These are phyloP conservation scores for Argentina silus DNA, from an alignment of 2,797 vertebrate species.

Conservation along the genomic window DNA sequence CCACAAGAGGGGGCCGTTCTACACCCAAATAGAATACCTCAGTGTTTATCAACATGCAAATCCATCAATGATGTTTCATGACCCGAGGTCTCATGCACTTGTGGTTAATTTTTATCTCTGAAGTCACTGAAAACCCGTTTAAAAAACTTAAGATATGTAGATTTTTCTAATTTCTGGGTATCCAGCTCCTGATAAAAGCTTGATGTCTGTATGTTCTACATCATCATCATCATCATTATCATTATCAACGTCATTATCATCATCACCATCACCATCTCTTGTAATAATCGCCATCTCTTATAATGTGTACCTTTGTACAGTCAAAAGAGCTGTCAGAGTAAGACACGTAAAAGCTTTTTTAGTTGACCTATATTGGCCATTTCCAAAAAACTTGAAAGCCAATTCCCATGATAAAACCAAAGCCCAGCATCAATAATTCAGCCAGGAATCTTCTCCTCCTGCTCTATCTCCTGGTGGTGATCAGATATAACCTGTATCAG, in stretches of 20 bases:
- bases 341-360: constrained; percentile 32
- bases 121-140: too few relatives aligned
- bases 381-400: constrained; percentile 39
- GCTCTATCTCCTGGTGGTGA: constrained; percentile 45
- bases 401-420: constrained; percentile 58
- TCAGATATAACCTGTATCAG: constrained; percentile 65
- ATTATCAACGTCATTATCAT: too few relatives aligned
- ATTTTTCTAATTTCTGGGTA: too few relatives aligned
- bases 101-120: too few relatives aligned
- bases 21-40: constrained; percentile 43
- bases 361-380: constrained; percentile 36
- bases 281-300: not conserved
- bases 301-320: not conserved
- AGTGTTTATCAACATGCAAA: constrained; percentile 12
- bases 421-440: constrained; percentile 71
- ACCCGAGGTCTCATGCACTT: not conserved
- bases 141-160: too few relatives aligned
- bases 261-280: too few relatives aligned
- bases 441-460: constrained; percentile 59
- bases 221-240: too few relatives aligned
- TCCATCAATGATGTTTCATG: not conserved
- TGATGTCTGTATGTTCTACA: too few relatives aligned
- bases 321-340: not conserved
- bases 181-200: not conserved
- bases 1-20: constrained; percentile 72